Base-by-base conservation (phyloP, 2,113 vertebrate genomes). In the Lathamus discolor region DNA sequence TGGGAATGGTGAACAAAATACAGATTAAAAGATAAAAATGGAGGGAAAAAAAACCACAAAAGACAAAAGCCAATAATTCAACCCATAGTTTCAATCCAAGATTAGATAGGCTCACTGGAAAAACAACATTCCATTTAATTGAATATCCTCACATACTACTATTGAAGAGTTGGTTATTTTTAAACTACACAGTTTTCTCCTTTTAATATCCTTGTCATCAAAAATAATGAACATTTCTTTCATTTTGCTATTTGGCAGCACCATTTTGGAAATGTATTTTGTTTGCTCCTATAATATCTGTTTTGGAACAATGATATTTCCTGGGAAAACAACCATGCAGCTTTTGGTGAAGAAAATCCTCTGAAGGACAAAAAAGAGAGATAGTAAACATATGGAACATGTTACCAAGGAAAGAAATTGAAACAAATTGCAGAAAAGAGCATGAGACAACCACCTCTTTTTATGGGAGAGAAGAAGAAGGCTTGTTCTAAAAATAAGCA, bases 381-480 rank as follows among this genome's bases (percentile, higher is more conserved):
- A 75, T 33, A 46, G 43, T 72, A 93, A 95, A 90, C 95, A 97
- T 96, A 96, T 96, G 96, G 96, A 94, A 94, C 83, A 84, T 62
- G 82, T 96, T 97, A 96, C 43, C 55, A 48, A 48, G 79, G 52
- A 95, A 97, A 96, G 48, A 35, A 27, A 81, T 13, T 73, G 78
- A 97, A 95, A 87, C 23, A 93, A 97, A 95, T 37, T 69, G 28
- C 72, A 94, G 83, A 96, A 95, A 95, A 96, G 35, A 96, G 43
- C 77, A 76, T 86, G 37, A 96, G 78, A 96, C 62, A 96, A 84
- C 59, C 73, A 93, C 25, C 37, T 92, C 72, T 83, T 90, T 94
- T 93, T 91, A 86, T 55, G 39, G 8, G 3, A 20, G 79, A 91
- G 77, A 76, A 88, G 54, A 79, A 57, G 46, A 31, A 37, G 48